phyloP scores from a whole-genome alignment of 2,797 vertebrate species.

The Leptoclinus maculatus region DNA sequence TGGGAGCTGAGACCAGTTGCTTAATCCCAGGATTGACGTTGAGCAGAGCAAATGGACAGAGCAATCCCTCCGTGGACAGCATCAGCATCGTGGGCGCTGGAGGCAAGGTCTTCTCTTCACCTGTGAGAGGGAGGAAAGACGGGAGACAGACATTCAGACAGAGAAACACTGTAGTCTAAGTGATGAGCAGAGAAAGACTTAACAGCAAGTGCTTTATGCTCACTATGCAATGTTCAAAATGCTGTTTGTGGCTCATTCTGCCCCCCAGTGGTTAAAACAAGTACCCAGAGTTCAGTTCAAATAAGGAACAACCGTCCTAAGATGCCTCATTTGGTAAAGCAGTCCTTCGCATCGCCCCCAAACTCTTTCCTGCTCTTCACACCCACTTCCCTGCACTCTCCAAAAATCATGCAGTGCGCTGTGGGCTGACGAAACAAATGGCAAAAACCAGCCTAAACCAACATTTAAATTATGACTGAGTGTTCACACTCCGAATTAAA shows the following conservation, averaged over 20 bases:
- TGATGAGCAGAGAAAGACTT: conserved; percentile 18
- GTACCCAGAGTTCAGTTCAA: conserved; percentile 7
- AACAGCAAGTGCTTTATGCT: conserved; percentile 17
- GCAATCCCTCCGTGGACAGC: conserved; percentile 94
- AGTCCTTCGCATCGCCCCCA: conserved; percentile 9
- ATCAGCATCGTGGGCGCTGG: conserved; percentile 92
- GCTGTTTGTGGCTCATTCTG: conserved; percentile 18
- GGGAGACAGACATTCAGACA: not conserved
- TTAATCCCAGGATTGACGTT: conserved; percentile 90
- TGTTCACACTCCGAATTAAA: conserved; percentile 37
- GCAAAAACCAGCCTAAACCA: conserved; percentile 33
- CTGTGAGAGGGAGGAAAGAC: conserved; percentile 70
- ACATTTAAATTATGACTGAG: conserved; percentile 29
- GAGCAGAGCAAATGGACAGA: conserved; percentile 94
- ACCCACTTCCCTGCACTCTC: conserved; percentile 56
- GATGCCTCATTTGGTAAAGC: conserved; percentile 40
- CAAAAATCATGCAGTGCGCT: conserved; percentile 36
- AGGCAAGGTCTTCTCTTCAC: conserved; percentile 90
- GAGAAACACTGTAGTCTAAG: not conserved
- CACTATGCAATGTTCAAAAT: conserved; percentile 26
- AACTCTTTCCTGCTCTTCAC: conserved; percentile 51
- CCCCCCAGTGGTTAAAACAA: conserved; percentile 38
- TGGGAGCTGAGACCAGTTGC: conserved; percentile 80
- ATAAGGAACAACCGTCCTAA: conserved; percentile 17
- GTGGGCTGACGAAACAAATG: conserved; percentile 47